These are phyloP conservation scores for Luperina testacea DNA, from an alignment of 2,888 invertebrate species.

Conservation along the genomic window DNA sequence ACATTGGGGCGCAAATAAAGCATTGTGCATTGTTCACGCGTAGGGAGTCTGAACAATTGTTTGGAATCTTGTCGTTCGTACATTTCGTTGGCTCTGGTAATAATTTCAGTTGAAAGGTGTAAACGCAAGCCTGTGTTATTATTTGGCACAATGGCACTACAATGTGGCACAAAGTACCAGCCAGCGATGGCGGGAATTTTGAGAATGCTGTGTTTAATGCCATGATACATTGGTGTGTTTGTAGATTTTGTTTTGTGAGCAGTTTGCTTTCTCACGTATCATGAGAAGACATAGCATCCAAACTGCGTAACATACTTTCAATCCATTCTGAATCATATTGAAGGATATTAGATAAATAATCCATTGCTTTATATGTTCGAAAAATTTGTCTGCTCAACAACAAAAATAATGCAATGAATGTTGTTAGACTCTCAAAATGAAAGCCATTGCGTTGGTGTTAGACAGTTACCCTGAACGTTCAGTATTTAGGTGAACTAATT, in stretches of 20 bases:
- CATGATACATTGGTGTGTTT: conserved; percentile 37
- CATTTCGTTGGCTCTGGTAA: conserved; percentile 60
- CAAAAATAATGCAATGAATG: not conserved
- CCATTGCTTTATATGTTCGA: not conserved
- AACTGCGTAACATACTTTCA: not conserved
- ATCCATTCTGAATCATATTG: not conserved
- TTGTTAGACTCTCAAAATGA: not conserved
- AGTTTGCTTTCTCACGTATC: conserved; percentile 1
- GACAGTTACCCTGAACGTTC: not conserved
- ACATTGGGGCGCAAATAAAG: conserved; percentile 3
- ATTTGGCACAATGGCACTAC: conserved; percentile 60
- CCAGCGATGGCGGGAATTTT: conserved; percentile 43
- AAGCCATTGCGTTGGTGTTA: not conserved
- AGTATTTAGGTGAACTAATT: not conserved
- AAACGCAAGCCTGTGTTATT: conserved; percentile 58
- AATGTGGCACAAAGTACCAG: conserved; percentile 43
- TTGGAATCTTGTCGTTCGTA: conserved; percentile 62
- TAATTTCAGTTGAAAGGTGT: conserved; percentile 64
- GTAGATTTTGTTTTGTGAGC: conserved; percentile 19
- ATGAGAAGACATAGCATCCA: not conserved
- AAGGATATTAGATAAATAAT: not conserved
- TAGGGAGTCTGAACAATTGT: conserved; percentile 58
- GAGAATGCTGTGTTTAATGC: conserved; percentile 52
- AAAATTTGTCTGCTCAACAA: not conserved
- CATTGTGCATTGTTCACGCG: conserved; percentile 39